Conservation (phyloP, 2,888 invertebrate genomes). For the Campoplex capitator region DNA sequence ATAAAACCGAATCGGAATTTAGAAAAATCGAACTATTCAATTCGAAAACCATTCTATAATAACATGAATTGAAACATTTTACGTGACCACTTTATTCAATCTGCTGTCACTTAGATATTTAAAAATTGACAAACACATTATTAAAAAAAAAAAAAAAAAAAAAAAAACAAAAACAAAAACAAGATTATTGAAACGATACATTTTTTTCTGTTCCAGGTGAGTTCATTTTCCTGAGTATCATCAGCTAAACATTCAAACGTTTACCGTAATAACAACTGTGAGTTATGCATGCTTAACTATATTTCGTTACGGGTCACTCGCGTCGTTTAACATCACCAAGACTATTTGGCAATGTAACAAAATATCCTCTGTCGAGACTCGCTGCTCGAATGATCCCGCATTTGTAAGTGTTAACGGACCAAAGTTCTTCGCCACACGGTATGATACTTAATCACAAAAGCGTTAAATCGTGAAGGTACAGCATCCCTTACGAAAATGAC, state of each 20-base stretch:
- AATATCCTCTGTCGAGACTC: slow-evolving; percentile 14
- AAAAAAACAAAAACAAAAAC: background rate
- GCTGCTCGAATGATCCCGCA: slow-evolving; percentile 32
- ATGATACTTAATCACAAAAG: slow-evolving; percentile 56
- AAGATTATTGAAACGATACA: slow-evolving; percentile 22
- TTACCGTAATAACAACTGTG: slow-evolving; percentile 48
- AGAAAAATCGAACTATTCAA: background rate
- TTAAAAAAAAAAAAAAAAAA: too few species aligned
- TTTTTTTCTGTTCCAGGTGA: slow-evolving; percentile 70
- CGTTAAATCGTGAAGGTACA: slow-evolving; percentile 57
- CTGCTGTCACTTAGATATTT: slow-evolving; percentile 31
- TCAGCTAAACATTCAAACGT: slow-evolving; percentile 31
- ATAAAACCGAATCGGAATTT: background rate
- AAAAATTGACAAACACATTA: background rate
- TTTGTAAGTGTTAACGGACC: slow-evolving; percentile 22
- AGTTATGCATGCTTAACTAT: slow-evolving; percentile 51
- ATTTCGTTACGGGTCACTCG: slow-evolving; percentile 3
- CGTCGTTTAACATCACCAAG: slow-evolving; percentile 7
- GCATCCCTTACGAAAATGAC: slow-evolving; percentile 42
- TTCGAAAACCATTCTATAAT: background rate
- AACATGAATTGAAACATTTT: background rate
- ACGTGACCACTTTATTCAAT: background rate
- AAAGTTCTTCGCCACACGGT: slow-evolving; percentile 12
- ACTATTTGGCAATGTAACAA: slow-evolving; percentile 25
- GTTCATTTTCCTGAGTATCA: slow-evolving; percentile 56